Base-by-base conservation (phyloP, 2,888 invertebrate species). In the Spodoptera picta region DNA sequence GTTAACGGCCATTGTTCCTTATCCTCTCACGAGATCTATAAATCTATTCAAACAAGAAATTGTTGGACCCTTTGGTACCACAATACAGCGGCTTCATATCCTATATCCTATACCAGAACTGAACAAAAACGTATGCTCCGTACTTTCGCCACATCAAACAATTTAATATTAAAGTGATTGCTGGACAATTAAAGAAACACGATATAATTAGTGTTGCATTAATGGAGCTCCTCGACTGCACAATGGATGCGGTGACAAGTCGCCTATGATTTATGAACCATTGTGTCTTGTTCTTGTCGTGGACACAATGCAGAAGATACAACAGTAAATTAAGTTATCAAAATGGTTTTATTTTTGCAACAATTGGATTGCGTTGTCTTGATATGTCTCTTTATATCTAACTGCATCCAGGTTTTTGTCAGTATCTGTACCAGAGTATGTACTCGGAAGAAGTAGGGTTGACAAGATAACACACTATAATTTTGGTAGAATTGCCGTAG, bases 181-280 rank as follows among this genome's bases (percentile, higher is more conserved):
- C 64, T 47, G 27, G 44, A 51, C 72, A 75, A 72, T 72, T 75
- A 72, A 60, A 70, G 50, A 42, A 43, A 48, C 71, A 75, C 76
- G 65, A 64, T 54, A 56, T 73, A 77, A 77, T 75, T 68, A 77
- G 59, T 47, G 49, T 24, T 47, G 46, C 57, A 27, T 62, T 57
- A 77, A 67, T 69, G 64, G 49, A 53, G 19, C 50, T 53, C 47
- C 63, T 57, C 58, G 53, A 41, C 63, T 53, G 65, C 53, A 60
- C 63, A 69, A 72, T 67, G 65, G 65, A 42, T 31, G 58, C 56
- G 31, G 63, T 58, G 68, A 80, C 77, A 71, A 73, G 56, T 67
- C 50, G 50, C 60, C 58, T 61, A 78, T 80, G 78, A 78, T 74
- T 73, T 69, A 78, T 80, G 61, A 49, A 52, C 80, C 63, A 78